phyloP scores from a whole-genome alignment of 1,140 invertebrate species.

The Thaumatotibia leucotreta region DNA sequence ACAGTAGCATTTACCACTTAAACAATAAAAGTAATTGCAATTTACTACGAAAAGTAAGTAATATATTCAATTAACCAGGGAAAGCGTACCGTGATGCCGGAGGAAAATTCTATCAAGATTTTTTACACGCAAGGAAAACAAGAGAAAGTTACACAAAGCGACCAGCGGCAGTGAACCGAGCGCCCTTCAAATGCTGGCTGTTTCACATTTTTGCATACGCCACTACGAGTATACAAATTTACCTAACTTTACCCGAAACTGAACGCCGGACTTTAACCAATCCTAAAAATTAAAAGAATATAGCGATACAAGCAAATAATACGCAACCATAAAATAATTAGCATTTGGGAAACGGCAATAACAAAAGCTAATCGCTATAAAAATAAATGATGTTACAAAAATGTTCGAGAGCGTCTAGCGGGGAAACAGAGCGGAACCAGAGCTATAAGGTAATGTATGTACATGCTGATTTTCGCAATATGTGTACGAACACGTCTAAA shows the following conservation, averaged over 20 bases:
- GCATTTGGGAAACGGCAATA: constrained; percentile 19
- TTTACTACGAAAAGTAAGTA: constrained; percentile 44
- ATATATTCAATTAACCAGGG: constrained; percentile 63
- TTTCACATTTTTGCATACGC: background rate
- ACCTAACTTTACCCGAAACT: too few species aligned
- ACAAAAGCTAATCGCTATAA: constrained; percentile 56
- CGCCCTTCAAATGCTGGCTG: background rate
- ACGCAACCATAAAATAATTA: constrained; percentile 10
- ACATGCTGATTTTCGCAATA: constrained; percentile 71
- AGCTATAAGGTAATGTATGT: constrained; percentile 65
- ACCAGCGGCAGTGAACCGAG: background rate
- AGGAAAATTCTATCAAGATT: constrained; percentile 67
- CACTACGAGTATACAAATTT: background rate
- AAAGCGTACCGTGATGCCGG: constrained; percentile 60
- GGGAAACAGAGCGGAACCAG: constrained; percentile 64
- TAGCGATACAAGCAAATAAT: constrained; percentile 17
- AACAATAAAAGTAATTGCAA: constrained; percentile 41
- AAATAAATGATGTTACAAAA: constrained; percentile 62
- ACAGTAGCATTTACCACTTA: constrained; percentile 35
- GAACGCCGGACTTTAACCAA: background rate
- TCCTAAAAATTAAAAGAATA: background rate
- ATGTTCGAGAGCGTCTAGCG: constrained; percentile 50
- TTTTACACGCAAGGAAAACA: constrained; percentile 70
- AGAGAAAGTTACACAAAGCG: constrained; percentile 41
- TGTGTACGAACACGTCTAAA: constrained; percentile 45